Evolutionary conservation across 1,140 invertebrate genomes (phyloP), one percentile per base, ranked within the genome.

Genomic region (Saxidomus purpurata): DNA sequence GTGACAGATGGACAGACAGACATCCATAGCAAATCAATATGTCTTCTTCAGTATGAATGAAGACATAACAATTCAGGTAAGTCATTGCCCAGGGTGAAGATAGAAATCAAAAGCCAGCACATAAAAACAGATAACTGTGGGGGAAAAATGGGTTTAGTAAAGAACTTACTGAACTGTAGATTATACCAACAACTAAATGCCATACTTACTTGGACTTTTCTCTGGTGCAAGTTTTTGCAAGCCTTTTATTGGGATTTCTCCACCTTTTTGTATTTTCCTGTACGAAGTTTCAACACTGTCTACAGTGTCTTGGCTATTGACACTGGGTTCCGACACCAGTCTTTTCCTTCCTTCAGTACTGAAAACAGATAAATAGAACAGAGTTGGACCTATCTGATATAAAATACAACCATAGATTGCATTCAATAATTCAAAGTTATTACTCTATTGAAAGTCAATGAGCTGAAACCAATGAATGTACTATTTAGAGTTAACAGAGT

Each of bases 181-280:
- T 43, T n/a, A 34, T 49, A 49, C 43, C 9, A 4, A 43, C 6
- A 43, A 43, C 6, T 8, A 8, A 8, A 15, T 43, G 43, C 4
- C 6, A 36, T 69, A 93, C 94, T 93, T 89, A 95, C 94, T 92
- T 90, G 85, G 83, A 25, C 90, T 86, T 92, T 94, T 94, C 94
- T 98, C 98, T 6, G 98, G 98, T 22, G 98, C 98, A 55, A 97
- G 97, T 95, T 99, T 95, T 82, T 95, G 93, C 67, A 95, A 92
- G 11, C 95, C 95, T 36, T 89, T 87, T 76, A 92, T 91, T 22
- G 95, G 95, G 83, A 95, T 95, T n/a, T 99, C 98, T 1, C 98
- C 98, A 8, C 98, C 98, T 89, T 97, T 97, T 95, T 98, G 98
- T 79, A 98, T 97, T 31, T 97, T 97, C 94, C 98, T 97, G 95